Conservation (phyloP, 2,797 vertebrate genomes). For the Crocidura indochinensis region DNA sequence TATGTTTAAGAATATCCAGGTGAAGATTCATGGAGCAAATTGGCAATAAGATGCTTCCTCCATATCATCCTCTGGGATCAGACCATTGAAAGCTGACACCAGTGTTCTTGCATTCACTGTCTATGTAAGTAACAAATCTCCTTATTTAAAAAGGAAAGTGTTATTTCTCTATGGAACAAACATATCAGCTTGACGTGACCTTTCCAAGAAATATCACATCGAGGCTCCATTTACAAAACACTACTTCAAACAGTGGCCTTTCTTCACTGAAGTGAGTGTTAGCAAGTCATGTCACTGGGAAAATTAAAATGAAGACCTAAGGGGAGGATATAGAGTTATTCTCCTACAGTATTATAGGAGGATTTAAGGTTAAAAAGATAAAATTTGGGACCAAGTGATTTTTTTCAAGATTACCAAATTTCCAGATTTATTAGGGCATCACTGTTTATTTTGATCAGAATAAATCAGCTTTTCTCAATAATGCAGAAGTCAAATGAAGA, state of each 20-base stretch:
- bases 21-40: not conserved
- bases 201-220: constrained; percentile 3
- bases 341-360: not conserved
- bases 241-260: not conserved
- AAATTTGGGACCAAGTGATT: not conserved
- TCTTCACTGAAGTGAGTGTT: not conserved
- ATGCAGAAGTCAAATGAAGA: not conserved
- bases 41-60: not conserved
- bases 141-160: not conserved
- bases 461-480: not conserved
- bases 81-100: no score
- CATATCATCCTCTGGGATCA: not conserved
- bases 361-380: not conserved
- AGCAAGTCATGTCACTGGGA: not conserved
- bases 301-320: not conserved
- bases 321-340: not conserved
- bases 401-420: not conserved
- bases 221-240: not conserved
- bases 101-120: not conserved
- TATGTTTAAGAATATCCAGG: not conserved
- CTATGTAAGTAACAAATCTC: not conserved
- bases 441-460: not conserved
- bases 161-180: not conserved
- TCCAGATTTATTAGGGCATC: not conserved
- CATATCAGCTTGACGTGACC: not conserved